A percentile compares a stretch with the other conserved stretches of the same genome.
phyloP scores from a whole-genome alignment of 2,797 vertebrate species.

The Masticophis lateralis region DNA sequence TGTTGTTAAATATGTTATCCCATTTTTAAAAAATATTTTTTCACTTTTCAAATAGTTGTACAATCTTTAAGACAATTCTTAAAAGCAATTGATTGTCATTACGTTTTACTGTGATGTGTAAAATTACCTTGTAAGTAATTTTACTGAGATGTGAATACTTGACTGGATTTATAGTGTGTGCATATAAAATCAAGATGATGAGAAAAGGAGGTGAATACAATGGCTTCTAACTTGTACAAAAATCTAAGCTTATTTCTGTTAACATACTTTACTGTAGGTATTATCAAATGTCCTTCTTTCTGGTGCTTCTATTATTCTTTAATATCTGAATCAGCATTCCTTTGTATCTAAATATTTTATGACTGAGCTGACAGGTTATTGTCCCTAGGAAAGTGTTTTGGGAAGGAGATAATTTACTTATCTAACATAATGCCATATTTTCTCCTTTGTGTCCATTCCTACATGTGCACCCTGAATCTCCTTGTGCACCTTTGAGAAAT shows the following conservation, averaged over 20 bases:
- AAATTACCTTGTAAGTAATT: background rate
- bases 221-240: background rate
- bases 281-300: background rate
- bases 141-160: background rate
- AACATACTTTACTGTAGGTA: background rate
- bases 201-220: background rate
- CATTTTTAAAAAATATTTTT: background rate
- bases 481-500: slow-evolving; percentile 17
- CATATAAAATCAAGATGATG: background rate
- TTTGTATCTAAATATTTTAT: background rate
- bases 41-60: background rate
- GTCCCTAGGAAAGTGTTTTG: background rate
- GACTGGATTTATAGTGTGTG: background rate
- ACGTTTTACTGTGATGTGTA: background rate
- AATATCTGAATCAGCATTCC: background rate
- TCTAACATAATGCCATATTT: background rate
- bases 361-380: background rate
- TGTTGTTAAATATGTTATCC: background rate
- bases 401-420: background rate
- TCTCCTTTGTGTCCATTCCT: background rate
- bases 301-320: background rate
- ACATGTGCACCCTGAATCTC: background rate
- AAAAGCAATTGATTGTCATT: background rate
- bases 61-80: background rate
- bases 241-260: background rate